Evolutionary conservation across 2,797 vertebrate species (phyloP), one percentile per base, ranked within the genome.

Genomic region (Schizopygopsis malacanthus): DNA sequence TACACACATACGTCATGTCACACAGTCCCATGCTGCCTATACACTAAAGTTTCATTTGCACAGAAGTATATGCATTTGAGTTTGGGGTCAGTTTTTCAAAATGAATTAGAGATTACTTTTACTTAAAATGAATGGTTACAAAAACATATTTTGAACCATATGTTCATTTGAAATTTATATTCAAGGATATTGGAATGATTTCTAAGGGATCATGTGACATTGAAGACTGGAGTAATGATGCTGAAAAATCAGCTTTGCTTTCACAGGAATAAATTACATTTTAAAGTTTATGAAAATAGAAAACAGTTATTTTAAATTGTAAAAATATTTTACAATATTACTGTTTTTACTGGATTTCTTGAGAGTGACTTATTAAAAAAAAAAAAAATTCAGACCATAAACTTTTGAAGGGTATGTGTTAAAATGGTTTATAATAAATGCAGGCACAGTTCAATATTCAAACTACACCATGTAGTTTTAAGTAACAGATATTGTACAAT

Each of bases 1-100:
- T 79, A 52, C 54, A 77, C 54, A 77, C 28, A 72, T 87, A 70
- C 77, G 54, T 82, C 73, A 71, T 79, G 54, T 71, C 43, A 73
- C 45, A 56, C 67, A 72, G 12, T 70, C 39, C 50, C 18, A 79
- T 33, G 45, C 56, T 76, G 20, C 9, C 25, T 79, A 10, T 72
- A 71, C 12, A 1, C 0, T 63, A n/a, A 77, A 59, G 33, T 77
- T 79, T 63, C 2, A 20, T 45, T 25, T 43, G 39, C 78, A 65
- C 8, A 63, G 13, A 20, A 65, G 4, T 45, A 20, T 7, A 37
- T 77, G 6, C 33, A 13, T 12, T 37, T 3, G 54, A 37, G 52
- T 39, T 78, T 22, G 33, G 12, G 11, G 33, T 77, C 5, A 54
- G 22, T 13, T 45, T 72, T 70, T 39, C 4, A 6, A 9, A 73